Conservation (phyloP, 2,113 vertebrate genomes). For the Apodemus sylvaticus region DNA sequence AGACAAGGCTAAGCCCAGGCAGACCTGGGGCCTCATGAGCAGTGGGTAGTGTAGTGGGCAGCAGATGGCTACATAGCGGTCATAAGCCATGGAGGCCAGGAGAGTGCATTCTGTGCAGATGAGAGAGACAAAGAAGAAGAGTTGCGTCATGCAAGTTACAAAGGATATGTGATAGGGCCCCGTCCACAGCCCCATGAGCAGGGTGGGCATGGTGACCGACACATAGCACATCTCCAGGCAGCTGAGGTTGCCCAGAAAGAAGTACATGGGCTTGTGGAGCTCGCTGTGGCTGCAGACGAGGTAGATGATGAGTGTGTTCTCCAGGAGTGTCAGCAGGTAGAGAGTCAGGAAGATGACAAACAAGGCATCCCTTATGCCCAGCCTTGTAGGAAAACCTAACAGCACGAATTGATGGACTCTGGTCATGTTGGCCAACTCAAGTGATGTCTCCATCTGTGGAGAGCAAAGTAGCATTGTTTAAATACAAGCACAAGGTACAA, state of each 20-base stretch:
- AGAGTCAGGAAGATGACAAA: conserved; percentile 48
- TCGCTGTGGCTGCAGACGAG: not conserved
- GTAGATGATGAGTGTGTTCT: conserved; percentile 59
- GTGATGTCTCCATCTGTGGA: not conserved
- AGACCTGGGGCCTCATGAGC: conserved; percentile 66
- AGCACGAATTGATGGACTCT: conserved; percentile 57
- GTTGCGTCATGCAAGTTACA: conserved; percentile 68
- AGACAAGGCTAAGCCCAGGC: conserved; percentile 7
- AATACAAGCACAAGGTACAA: not conserved
- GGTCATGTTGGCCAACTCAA: conserved; percentile 13
- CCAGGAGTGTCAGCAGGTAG: conserved; percentile 66
- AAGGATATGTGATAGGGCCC: conserved; percentile 51
- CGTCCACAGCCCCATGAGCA: conserved; percentile 50
- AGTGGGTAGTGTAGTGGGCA: conserved; percentile 58
- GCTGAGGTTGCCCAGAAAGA: conserved; percentile 77
- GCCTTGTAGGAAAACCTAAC: conserved; percentile 26
- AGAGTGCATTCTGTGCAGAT: conserved; percentile 46
- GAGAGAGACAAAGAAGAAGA: conserved; percentile 68
- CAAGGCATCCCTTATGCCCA: not conserved
- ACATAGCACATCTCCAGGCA: conserved; percentile 72
- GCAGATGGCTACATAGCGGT: conserved; percentile 69
- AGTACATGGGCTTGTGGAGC: conserved; percentile 75
- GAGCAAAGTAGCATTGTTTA: not conserved
- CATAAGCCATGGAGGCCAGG: conserved; percentile 71
- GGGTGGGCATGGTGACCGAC: conserved; percentile 58